Base-by-base conservation (phyloP, 2,888 invertebrate species). In the Agriopis marginaria region DNA sequence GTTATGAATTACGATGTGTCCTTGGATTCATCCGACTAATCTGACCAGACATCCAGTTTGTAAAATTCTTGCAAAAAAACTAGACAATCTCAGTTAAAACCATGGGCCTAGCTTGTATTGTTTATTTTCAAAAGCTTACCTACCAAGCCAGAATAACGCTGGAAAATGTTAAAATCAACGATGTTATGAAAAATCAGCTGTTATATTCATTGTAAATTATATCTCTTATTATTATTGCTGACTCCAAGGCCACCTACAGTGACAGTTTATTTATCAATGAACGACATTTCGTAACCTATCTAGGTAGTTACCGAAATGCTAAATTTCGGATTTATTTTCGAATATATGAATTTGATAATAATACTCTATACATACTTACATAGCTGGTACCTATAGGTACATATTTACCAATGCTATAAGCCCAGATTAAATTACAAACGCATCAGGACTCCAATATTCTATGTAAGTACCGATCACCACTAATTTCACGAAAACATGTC, bases 141-240 rank as follows among this genome's bases (percentile, higher is more conserved):
- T 0, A 47, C 12, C 47, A 39, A 4, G 12, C 23, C 4, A 54
- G 32, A 3, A 17, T 50, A 32, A 32, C 3, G 32, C 32, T 32
- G 32, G 32, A 32, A 32, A 32, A 4, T 32, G 32, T 2, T 23
- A 9, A 50, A 10, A 32, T 2, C 10, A 0, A 14, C 12, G 14
- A 32, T 0, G 17, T 56, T 12, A 56, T 42, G 10, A 8, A 4
- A 55, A 56, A 56, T 56, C 55, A 56, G 55, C 55, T 56, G 55
- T 56, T 56, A 10, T 0, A 17, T 10, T 56, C n/a, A 40, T 8
- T 14, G 42, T 42, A 17, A 56, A 56, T 56, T 39, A 12, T 40
- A 23, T 4, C 10, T 50, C 9, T 5, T 51, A 3, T 3, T 51
- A 7, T 39, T 40, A 3, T 54, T n/a, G 40, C 8, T 14, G 0